Base-by-base conservation (phyloP, 2,797 vertebrate species). In the Tenualosa thibaudeaui region DNA sequence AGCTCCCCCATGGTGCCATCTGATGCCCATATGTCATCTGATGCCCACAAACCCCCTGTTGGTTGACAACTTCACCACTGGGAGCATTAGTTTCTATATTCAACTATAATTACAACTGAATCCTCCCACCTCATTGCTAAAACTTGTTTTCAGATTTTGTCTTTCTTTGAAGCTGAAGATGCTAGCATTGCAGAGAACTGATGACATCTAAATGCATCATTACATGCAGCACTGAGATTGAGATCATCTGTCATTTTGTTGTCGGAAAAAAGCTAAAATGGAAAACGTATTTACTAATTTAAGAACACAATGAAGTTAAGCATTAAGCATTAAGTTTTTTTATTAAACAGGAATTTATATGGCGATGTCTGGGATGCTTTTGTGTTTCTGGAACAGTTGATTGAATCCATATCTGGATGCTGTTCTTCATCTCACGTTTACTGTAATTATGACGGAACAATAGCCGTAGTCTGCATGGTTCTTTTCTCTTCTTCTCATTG, bases 401-500 rank as follows among this genome's bases (percentile, higher is more conserved):
- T 75, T 75, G 31, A 40, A 40, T 75, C 68, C 68, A 75, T 17
- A 40, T 12, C 65, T 31, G 65, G 37, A 31, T 71, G 26, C 26
- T 40, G 26, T 31, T 68, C 65, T 71, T 4, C 68, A 43, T 75
- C 9, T 31, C 24, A 13, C 9, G 24, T 43, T 75, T 75, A 75
- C 31, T 37, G 68, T 75, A 75, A 75, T 75, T 75, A 37, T 15
- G 13, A 75, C 15, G 37, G 68, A 75, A 75, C 68, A 75, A 75
- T 75, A 75, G 68, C 68, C 5, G 19, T 5, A 43, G 68, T 75
- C 68, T 19, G 68, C 31, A 19, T 75, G 68, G 31, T 40, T 43
- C 3, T 53, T 53, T 53, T 53, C 12, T 10, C 12, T 17, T 19
- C 3, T 53, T 53, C 13, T 53, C 31, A 3, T 37, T 75, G 68